Evolutionary conservation across 2,888 invertebrate species (phyloP), one percentile per base, ranked within the genome.

Genomic region (Eupelmus urozonus): DNA sequence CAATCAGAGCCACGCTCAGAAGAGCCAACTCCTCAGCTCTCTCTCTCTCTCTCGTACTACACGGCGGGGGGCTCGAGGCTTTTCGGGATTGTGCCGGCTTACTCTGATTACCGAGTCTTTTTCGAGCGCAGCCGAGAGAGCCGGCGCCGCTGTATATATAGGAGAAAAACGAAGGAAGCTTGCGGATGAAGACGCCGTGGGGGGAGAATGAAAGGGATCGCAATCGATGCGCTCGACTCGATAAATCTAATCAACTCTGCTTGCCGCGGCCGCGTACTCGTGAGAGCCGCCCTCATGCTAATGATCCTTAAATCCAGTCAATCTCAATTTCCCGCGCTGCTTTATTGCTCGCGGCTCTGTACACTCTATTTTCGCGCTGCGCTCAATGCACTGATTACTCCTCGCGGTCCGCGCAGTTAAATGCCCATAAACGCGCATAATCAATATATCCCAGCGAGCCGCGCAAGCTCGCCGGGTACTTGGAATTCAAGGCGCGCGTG

Each of bases 231-330:
- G 82, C 83, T 79, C 81, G 83, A 83, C 85, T 86, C 85, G 85
- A 86, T 86, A 85, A 87, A 87, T 87, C 84, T 85, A 87, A 88
- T 87, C 87, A 86, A 85, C 86, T 85, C 85, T 85, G 81, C 84
- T 84, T 83, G 27, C 11, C 49, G 1, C 23, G 23, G 23, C 9
- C 25, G 27, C 20, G 27, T 9, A n/a, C 23, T 27, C 51, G 29
- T 7, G 5, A n/a, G n/a, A n/a, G n/a, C n/a, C n/a, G 7, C n/a
- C 57, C 40, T 16, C 42, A 45, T 18, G 81, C 84, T 84, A 84
- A 85, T 85, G 85, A 85, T 84, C 81, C 81, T 82, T 82, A 84
- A 85, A 84, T 84, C 83, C 84, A 83, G 83, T 82, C 82, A 84
- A 85, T 85, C 83, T 78, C 79, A 76, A 72, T 69, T 76, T 71